phyloP scores from a whole-genome alignment of 2,797 vertebrate genomes.

The Dipus sagitta region DNA sequence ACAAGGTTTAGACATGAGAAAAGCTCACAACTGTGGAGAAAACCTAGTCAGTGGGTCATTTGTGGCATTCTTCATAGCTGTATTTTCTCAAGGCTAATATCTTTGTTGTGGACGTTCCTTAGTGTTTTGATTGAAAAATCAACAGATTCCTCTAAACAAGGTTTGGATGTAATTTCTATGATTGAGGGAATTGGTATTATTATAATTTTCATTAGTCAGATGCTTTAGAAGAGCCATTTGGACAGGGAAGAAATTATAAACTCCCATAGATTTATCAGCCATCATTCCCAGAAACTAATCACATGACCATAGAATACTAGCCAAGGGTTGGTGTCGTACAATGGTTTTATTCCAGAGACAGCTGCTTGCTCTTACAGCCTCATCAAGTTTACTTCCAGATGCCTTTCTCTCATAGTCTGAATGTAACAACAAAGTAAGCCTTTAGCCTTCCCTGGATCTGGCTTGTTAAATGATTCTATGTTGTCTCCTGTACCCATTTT shows the following conservation, averaged over 20 bases:
- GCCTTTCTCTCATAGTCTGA: conserved; percentile 48
- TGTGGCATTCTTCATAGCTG: conserved; percentile 4
- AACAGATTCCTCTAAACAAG: neutral
- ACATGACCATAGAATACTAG: neutral
- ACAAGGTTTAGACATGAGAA: neutral
- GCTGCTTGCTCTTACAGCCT: neutral
- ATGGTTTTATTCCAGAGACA: neutral
- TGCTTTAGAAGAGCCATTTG: neutral
- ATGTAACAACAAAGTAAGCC: conserved; percentile 6
- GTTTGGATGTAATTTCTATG: neutral
- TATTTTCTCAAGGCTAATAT: conserved; percentile 17
- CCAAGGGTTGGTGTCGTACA: neutral
- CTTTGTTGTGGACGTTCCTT: conserved; percentile 23
- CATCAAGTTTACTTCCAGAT: neutral
- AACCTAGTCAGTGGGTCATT: neutral
- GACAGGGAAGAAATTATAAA: conserved; percentile 31
- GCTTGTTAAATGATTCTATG: conserved; percentile 65
- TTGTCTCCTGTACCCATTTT: conserved; percentile 84
- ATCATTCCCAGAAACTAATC: neutral
- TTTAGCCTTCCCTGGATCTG: conserved; percentile 55
- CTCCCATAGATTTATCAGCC: neutral
- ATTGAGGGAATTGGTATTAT: neutral
- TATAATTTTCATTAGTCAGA: neutral
- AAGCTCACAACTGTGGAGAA: neutral
- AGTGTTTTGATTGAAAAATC: conserved; percentile 6